Evolutionary conservation across 2,113 vertebrate genomes (phyloP), one percentile per base, ranked within the genome.

Genomic region (Sterrhoptilus dennistouni): DNA sequence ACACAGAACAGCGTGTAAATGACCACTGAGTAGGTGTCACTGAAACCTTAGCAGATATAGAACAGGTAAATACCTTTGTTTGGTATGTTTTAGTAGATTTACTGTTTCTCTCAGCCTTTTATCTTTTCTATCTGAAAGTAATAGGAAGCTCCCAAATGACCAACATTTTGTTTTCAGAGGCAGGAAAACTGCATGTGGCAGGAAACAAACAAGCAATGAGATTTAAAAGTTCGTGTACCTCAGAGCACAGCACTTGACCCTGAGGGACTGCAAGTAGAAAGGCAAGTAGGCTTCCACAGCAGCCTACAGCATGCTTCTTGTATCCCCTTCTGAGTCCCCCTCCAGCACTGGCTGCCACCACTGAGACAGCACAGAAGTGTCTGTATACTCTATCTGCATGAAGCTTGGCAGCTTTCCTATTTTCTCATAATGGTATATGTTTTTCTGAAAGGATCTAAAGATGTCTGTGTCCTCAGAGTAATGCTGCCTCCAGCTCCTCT

Each of bases 31-130:
- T 95, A 96, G 90, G 96, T 96, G 95, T 90, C 92, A 91, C 81
- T 90, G 91, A 96, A 95, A 96, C 95, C 56, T 92, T 90, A 96
- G 91, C 95, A 95, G 89, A 96, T 95, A 87, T 47, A 84, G 89
- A 89, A 87, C 72, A 94, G 76, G 92, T 96, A 97, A 96, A 96
- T 95, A 90, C 70, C 33, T 91, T 92, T 64, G 49, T 45, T 89
- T 92, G 57, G 86, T 61, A 38, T 64, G 65, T 56, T 91, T 92
- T 92, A 69, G 28, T 75, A 79, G 65, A 81, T 96, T 81, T 96
- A 89, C 31, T 72, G 45, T 89, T 96, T 93, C 56, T 64, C 33
- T 56, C 31, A 65, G 83, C 25, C 83, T 96, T 96, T 94, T 96
- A 93, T 93, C 92, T 95, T 94, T 92, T 63, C 44, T 96, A 89